These are phyloP conservation scores for Brenthis hecate DNA, from an alignment of 2,888 invertebrate genomes.

Conservation along the genomic window DNA sequence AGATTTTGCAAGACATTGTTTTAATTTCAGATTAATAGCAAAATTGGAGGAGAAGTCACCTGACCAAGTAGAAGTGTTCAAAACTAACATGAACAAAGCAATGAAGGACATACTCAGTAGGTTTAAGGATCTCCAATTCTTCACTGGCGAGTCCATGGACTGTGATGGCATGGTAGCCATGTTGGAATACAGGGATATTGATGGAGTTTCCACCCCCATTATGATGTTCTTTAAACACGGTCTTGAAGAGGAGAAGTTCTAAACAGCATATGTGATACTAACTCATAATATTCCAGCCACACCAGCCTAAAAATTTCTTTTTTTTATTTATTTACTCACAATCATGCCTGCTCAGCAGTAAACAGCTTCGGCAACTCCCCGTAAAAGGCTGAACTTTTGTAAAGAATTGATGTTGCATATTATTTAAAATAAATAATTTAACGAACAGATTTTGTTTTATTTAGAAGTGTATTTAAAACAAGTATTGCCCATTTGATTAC, in stretches of 20 bases:
- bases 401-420: constrained; percentile 73
- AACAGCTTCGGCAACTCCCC: constrained; percentile 63
- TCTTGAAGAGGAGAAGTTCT: constrained; percentile 96
- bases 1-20: not conserved
- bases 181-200: constrained; percentile 95
- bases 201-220: constrained; percentile 91
- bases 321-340: constrained; percentile 75
- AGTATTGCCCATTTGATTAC: too few species aligned
- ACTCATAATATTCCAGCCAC: constrained; percentile 61
- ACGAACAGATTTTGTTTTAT: constrained; percentile 55
- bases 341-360: constrained; percentile 69
- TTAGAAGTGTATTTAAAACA: not conserved
- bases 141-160: constrained; percentile 96
- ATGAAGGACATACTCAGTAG: constrained; percentile 95
- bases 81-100: constrained; percentile 95
- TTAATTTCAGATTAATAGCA: constrained; percentile 86
- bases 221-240: constrained; percentile 99
- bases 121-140: constrained; percentile 96
- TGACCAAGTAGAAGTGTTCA: constrained; percentile 93
- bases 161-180: constrained; percentile 96
- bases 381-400: constrained; percentile 80
- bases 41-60: constrained; percentile 91
- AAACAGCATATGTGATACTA: constrained; percentile 70
- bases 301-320: constrained; percentile 58
- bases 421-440: constrained; percentile 57